Evolutionary conservation across 2,797 vertebrate species (phyloP), one percentile per base, ranked within the genome.

Genomic region (Champsocephalus gunnari): DNA sequence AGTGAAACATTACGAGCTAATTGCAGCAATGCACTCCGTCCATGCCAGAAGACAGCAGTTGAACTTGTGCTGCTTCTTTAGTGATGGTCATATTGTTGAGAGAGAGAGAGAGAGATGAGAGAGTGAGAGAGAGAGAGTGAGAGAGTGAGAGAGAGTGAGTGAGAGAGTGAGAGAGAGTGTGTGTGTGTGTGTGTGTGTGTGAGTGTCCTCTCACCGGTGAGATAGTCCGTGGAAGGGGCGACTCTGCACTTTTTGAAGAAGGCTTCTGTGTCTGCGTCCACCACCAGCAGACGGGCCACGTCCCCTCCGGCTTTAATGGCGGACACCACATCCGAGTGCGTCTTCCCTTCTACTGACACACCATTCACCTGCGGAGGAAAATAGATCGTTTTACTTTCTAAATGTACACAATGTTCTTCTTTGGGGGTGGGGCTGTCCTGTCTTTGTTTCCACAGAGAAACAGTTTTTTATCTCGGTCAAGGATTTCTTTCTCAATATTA

Each of bases 201-300:
- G 61, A 1, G 3, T 11, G 32, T 16, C 9, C 64, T 75, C 78
- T 91, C 92, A 97, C 97, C 97, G 73, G 92, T 90, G 81, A 99
- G 77, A 74, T 99, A 97, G 24, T 95, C 90, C 38, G 79, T 64
- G 0, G 91, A 91, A 1, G 98, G 97, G 55, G 83, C 72, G 89
- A 98, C 96, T 73, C 92, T 87, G 93, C 97, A 99, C 73, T 94
- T 96, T 92, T 94, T 96, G 94, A 98, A 99, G 93, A 97, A 99
- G 69, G 94, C 89, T 1, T 99, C 97, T 0, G 97, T 94, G 12
- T 97, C 94, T 19, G 81, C 86, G 19, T 98, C 97, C 65, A 98
- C 97, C 87, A 99, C 97, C 82, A 99, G 94, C 87, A 98, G 93
- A 56, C 89, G 88, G 49, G 95, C 91, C 88, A 96, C 94, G 0